A percentile compares a stretch with the other conserved stretches of the same genome.
Conservation (phyloP, 2,888 invertebrate species). For the Malacosoma neustria region DNA sequence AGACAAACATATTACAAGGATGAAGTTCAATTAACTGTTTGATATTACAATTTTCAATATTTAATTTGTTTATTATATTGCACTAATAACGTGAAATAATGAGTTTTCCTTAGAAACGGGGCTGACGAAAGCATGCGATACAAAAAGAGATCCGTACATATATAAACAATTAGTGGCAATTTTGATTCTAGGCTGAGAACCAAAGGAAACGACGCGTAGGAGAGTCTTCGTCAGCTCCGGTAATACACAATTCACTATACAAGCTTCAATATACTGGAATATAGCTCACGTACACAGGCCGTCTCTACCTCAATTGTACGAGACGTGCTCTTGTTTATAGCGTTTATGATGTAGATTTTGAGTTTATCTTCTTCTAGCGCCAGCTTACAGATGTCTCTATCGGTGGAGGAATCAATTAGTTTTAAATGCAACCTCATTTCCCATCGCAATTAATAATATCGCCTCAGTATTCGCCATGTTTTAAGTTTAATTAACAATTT, state of each 20-base stretch:
- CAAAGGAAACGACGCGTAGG: conserved; percentile 40
- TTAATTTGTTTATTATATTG: too few relatives aligned
- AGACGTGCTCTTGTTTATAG: not conserved
- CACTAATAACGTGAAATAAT: conserved; percentile 25
- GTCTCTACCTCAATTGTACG: not conserved
- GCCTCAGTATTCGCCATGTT: too few relatives aligned
- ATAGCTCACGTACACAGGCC: conserved; percentile 16
- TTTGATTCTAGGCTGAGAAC: conserved; percentile 43
- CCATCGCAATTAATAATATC: too few relatives aligned
- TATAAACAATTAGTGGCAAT: conserved; percentile 27
- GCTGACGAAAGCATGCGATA: conserved; percentile 39
- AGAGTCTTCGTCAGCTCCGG: conserved; percentile 42
- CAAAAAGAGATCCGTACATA: conserved; percentile 23
- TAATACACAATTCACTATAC: conserved; percentile 26
- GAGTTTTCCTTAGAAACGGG: conserved; percentile 36
- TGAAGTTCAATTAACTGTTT: too few relatives aligned
- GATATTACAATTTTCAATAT: too few relatives aligned
- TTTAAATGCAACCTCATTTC: too few relatives aligned
- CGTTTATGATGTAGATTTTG: not conserved
- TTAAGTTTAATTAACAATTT: too few relatives aligned
- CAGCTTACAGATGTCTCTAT: not conserved
- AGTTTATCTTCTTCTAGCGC: not conserved
- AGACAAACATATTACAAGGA: too few relatives aligned
- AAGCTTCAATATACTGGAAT: conserved; percentile 25
- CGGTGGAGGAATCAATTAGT: not conserved